Evolutionary conservation across 2,797 vertebrate species (phyloP).

Genomic region (Aplochiton taeniatus): DNA sequence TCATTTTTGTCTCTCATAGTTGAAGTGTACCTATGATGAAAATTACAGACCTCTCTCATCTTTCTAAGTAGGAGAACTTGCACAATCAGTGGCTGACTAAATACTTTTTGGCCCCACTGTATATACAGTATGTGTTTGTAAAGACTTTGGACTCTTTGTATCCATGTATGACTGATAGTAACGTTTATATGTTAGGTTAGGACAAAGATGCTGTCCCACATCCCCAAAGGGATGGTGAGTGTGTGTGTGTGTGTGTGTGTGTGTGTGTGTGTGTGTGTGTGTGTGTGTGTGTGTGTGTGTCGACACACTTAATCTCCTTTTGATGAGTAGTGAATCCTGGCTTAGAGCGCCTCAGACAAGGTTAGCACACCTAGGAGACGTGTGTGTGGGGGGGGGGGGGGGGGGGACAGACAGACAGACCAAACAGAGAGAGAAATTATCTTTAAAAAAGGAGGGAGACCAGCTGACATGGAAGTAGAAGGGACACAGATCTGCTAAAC

Average conservation of each 20-base stretch:
- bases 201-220: background rate
- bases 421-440: background rate
- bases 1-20: too few relatives aligned
- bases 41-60: too few relatives aligned
- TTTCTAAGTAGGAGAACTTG: too few relatives aligned
- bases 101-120: too few relatives aligned
- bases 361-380: background rate
- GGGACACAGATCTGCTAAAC: too few relatives aligned
- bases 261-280: background rate
- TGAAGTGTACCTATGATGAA: too few relatives aligned
- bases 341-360: background rate
- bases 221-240: background rate
- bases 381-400: background rate
- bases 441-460: background rate
- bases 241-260: background rate
- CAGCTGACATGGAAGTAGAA: too few relatives aligned
- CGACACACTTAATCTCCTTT: background rate
- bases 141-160: too few relatives aligned
- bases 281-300: background rate
- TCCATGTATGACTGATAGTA: background rate
- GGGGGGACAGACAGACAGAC: too few relatives aligned
- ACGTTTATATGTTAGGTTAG: background rate
- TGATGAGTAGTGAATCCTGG: background rate
- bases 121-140: too few relatives aligned
- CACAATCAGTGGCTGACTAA: too few relatives aligned